phyloP scores from a whole-genome alignment of 2,113 vertebrate genomes.

The Phaetusa simplex region DNA sequence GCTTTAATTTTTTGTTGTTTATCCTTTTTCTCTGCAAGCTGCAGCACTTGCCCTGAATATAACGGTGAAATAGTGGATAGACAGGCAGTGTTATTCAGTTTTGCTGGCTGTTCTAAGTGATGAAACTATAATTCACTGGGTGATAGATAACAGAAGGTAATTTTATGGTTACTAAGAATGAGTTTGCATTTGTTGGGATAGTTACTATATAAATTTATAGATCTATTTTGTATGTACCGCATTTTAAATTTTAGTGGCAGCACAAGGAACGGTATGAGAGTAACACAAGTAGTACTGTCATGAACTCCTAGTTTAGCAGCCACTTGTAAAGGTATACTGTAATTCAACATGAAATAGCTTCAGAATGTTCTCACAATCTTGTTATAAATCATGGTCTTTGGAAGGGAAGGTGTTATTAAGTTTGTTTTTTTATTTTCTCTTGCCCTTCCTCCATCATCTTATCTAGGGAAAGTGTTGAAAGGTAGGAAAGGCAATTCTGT shows the following conservation, averaged over 20 bases:
- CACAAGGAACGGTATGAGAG: constrained; percentile 70
- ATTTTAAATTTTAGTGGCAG: constrained; percentile 83
- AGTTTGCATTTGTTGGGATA: constrained; percentile 84
- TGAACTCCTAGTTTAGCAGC: constrained; percentile 73
- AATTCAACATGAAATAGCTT: constrained; percentile 86
- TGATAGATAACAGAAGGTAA: constrained; percentile 87
- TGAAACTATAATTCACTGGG: constrained; percentile 81
- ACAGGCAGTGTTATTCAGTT: constrained; percentile 70
- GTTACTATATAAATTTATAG: constrained; percentile 87
- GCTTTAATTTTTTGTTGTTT: constrained; percentile 72
- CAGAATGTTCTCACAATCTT: constrained; percentile 77
- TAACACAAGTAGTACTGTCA: constrained; percentile 65
- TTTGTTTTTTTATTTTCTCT: constrained; percentile 76
- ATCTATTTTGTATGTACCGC: constrained; percentile 80
- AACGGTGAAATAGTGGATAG: constrained; percentile 62
- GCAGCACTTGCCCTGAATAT: constrained; percentile 43
- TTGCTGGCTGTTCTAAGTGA: constrained; percentile 70
- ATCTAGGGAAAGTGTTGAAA: constrained; percentile 69
- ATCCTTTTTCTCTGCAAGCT: constrained; percentile 58
- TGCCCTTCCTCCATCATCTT: constrained; percentile 76
- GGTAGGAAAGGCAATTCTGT: constrained; percentile 73
- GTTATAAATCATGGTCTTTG: constrained; percentile 79
- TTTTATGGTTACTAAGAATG: constrained; percentile 86
- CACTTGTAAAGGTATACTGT: constrained; percentile 78
- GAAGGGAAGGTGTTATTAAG: constrained; percentile 80